Evolutionary conservation across 2,797 vertebrate species (phyloP).

Genomic region (Rhabdomys pumilio): DNA sequence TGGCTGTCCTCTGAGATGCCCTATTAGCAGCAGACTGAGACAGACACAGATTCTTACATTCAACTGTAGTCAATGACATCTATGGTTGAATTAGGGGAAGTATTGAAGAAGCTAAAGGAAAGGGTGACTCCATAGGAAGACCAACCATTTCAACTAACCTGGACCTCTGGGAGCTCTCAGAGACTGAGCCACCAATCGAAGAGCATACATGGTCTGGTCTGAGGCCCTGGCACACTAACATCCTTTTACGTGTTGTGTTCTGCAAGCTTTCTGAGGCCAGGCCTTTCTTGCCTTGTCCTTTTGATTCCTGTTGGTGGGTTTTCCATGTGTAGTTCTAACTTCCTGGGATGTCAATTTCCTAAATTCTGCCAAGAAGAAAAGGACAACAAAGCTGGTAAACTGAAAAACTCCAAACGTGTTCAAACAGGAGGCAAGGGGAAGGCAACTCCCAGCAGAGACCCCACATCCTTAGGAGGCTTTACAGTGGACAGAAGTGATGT

Average conservation of each 20-base stretch:
- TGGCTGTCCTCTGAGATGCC: too few relatives aligned
- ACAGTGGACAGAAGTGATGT: not conserved
- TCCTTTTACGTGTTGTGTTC: not conserved
- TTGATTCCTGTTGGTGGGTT: not conserved
- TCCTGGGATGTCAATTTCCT: not conserved
- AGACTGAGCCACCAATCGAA: not conserved
- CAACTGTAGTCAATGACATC: too few relatives aligned
- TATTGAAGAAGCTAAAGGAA: not conserved
- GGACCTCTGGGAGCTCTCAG: not conserved
- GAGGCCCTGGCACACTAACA: not conserved
- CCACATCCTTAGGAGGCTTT: not conserved
- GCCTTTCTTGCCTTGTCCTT: not conserved
- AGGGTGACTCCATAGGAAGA: not conserved
- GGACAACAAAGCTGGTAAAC: not conserved
- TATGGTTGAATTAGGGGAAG: not conserved
- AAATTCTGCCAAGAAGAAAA: slow-evolving; percentile 4
- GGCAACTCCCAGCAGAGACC: not conserved
- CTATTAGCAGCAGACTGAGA: too few relatives aligned
- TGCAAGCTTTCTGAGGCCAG: not conserved
- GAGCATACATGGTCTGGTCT: not conserved
- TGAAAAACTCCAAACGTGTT: not conserved
- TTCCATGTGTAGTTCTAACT: not conserved
- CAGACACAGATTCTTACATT: too few relatives aligned
- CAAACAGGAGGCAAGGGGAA: not conserved
- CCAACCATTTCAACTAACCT: not conserved